Conservation (phyloP, 1,140 invertebrate species). For the Heliconius himera region DNA sequence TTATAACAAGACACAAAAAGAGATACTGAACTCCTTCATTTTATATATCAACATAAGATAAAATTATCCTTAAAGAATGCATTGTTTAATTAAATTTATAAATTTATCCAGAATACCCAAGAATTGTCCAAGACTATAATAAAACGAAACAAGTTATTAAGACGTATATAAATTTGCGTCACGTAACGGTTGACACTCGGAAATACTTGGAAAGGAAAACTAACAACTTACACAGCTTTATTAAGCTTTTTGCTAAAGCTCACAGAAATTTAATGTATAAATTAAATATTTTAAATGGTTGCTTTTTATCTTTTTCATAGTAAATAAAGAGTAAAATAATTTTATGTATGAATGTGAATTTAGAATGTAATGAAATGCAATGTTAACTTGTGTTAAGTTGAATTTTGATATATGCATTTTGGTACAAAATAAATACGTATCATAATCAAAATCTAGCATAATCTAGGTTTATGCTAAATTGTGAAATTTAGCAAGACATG, state of each 20-base stretch:
- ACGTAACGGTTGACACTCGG: constrained; percentile 44
- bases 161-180: constrained; percentile 53
- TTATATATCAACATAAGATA: not conserved
- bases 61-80: not conserved
- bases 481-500: no score
- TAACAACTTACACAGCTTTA: constrained; percentile 3
- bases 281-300: not conserved
- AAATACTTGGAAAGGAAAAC: constrained; percentile 17
- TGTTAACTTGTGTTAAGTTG: no score
- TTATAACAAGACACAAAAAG: no score
- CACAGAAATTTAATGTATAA: not conserved
- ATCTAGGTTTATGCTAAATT: no score
- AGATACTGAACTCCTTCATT: not conserved
- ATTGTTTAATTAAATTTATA: constrained; percentile 8
- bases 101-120: constrained; percentile 32
- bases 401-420: no score
- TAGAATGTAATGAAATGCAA: no score
- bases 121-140: constrained; percentile 30
- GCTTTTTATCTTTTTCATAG: not conserved
- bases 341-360: not conserved
- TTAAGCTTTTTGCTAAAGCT: constrained; percentile 7
- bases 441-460: no score
- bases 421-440: no score
- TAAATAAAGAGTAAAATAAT: not conserved
- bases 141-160: constrained; percentile 39